phyloP scores from a whole-genome alignment of 2,797 vertebrate genomes.

The Brotula barbata region DNA sequence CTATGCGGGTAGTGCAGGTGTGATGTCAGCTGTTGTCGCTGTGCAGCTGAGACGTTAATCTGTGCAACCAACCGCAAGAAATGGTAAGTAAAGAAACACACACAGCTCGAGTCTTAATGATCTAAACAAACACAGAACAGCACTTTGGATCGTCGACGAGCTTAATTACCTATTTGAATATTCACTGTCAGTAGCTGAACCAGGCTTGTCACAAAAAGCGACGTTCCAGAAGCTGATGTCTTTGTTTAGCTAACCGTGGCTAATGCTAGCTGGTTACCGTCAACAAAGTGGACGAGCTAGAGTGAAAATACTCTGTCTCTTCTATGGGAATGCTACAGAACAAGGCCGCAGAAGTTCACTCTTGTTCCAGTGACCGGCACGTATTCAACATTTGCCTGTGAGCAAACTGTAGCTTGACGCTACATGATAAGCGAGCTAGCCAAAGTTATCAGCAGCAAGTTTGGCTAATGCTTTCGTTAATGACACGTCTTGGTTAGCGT shows the following conservation, averaged over 20 bases:
- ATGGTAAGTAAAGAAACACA: slow-evolving; percentile 78
- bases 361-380: neutral
- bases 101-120: slow-evolving; percentile 3
- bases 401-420: slow-evolving; percentile 15
- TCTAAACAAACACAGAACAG: neutral
- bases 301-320: neutral
- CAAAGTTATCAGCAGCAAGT: slow-evolving; percentile 51
- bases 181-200: neutral
- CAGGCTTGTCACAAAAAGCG: slow-evolving; percentile 14
- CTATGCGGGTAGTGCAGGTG: neutral
- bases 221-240: slow-evolving; percentile 26
- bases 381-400: slow-evolving; percentile 5
- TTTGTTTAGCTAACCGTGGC: slow-evolving; percentile 73
- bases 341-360: neutral
- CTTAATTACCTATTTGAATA: neutral
- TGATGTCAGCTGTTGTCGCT: slow-evolving; percentile 65
- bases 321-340: neutral
- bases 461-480: slow-evolving; percentile 6
- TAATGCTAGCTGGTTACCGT: slow-evolving; percentile 31
- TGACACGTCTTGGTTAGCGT: neutral
- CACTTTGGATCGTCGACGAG: neutral
- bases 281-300: slow-evolving; percentile 7
- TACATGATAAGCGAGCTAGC: slow-evolving; percentile 39
- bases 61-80: slow-evolving; percentile 71
- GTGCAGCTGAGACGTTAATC: slow-evolving; percentile 73